A percentile compares a stretch with the other conserved stretches of the same genome.
Conservation (phyloP, 2,797 vertebrate genomes). For the Harpagifer antarcticus region DNA sequence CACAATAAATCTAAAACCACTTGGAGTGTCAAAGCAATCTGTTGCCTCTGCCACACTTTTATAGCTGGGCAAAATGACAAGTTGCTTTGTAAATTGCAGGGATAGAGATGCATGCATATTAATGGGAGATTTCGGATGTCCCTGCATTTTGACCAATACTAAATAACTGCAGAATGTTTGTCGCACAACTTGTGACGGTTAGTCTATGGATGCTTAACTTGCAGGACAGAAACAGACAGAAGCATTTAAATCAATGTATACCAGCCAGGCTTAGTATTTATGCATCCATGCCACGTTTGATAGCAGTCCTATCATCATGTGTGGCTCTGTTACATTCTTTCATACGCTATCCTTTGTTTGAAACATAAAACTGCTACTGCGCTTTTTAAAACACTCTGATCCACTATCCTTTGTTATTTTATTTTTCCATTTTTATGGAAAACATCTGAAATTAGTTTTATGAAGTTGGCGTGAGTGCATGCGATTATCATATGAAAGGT, state of each 20-base stretch:
- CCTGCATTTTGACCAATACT: constrained; percentile 67
- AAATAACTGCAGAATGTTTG: constrained; percentile 64
- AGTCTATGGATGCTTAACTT: constrained; percentile 43
- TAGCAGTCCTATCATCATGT: background rate
- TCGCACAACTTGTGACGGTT: constrained; percentile 46
- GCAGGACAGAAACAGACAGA: constrained; percentile 12
- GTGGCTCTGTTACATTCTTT: background rate
- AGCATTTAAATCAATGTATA: constrained; percentile 25
- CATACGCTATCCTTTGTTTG: background rate
- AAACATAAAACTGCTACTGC: constrained; percentile 13
- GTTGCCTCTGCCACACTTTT: constrained; percentile 76
- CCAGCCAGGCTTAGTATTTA: constrained; percentile 1
- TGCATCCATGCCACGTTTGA: background rate
- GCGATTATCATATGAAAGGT: constrained; percentile 79
- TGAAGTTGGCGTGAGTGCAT: constrained; percentile 49
- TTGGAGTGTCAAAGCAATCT: constrained; percentile 79
- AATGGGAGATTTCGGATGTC: constrained; percentile 64
- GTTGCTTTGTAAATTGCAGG: constrained; percentile 80
- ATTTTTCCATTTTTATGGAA: constrained; percentile 55
- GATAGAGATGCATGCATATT: constrained; percentile 78
- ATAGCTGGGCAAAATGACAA: constrained; percentile 77
- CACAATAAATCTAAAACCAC: constrained; percentile 84
- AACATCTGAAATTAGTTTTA: constrained; percentile 45
- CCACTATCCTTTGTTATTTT: constrained; percentile 31
- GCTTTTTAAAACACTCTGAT: constrained; percentile 22